phyloP scores from a whole-genome alignment of 2,888 invertebrate species.

The Rhamphomyia laevipes region DNA sequence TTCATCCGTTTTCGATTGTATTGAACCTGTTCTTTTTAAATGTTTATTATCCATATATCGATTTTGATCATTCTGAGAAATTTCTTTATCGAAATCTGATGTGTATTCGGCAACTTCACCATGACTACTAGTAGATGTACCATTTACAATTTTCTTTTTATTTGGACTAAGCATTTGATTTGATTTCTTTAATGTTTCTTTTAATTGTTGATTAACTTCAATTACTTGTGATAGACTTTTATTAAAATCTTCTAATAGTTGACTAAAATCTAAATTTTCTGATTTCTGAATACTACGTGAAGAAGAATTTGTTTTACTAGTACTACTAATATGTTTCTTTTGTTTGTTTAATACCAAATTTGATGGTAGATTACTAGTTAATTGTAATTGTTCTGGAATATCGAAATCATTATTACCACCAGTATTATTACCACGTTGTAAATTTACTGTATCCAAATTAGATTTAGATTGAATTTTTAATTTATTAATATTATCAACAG shows the following conservation, averaged over 20 bases:
- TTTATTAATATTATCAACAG: slow-evolving; percentile 21
- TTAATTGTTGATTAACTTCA: slow-evolving; percentile 26
- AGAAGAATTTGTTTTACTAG: slow-evolving; percentile 5
- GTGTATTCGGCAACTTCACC: slow-evolving; percentile 10
- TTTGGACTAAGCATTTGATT: slow-evolving; percentile 19
- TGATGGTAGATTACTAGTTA: background rate
- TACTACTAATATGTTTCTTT: background rate
- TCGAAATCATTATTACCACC: background rate
- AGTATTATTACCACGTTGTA: slow-evolving; percentile 8
- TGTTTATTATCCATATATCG: slow-evolving; percentile 2
- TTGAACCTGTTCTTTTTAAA: slow-evolving; percentile 1
- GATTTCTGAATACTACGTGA: background rate
- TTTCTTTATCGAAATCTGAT: slow-evolving; percentile 12
- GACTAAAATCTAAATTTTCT: background rate
- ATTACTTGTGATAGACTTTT: slow-evolving; percentile 28
- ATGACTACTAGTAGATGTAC: background rate
- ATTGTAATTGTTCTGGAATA: background rate
- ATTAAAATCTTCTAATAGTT: slow-evolving; percentile 27
- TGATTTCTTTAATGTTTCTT: slow-evolving; percentile 21
- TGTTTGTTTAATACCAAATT: background rate
- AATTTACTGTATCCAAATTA: slow-evolving; percentile 7
- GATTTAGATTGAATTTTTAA: slow-evolving; percentile 16
- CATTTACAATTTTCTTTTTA: background rate
- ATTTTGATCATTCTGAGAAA: background rate
- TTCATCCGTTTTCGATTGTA: slow-evolving; percentile 1